phyloP scores from a whole-genome alignment of 53 echinoderm and acorn worm genomes.

The Hippasteria phrygiana region DNA sequence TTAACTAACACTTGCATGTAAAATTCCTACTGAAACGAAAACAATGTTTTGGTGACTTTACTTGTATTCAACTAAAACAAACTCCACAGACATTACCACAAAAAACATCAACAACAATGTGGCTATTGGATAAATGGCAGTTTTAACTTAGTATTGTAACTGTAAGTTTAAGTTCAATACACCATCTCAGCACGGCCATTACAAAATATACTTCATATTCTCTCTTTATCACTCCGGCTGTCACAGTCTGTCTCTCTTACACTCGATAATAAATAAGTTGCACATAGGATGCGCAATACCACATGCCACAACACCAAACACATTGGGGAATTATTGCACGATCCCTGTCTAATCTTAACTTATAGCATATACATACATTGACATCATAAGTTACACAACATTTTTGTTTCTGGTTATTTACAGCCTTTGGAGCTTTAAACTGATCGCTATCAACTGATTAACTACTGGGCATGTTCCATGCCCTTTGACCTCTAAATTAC shows the following conservation, averaged over 20 bases:
- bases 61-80: constrained; percentile 24
- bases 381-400: constrained; percentile 50
- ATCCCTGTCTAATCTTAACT: constrained; percentile 58
- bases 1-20: constrained; percentile 15
- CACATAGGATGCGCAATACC: constrained; percentile 33
- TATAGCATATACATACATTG: constrained; percentile 62
- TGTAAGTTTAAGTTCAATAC: constrained; percentile 23
- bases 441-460: constrained; percentile 28
- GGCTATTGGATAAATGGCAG: constrained; percentile 24
- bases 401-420: constrained; percentile 34
- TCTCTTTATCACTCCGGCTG: neutral
- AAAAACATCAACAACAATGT: constrained; percentile 29
- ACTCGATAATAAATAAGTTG: constrained; percentile 60
- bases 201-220: neutral
- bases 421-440: constrained; percentile 13
- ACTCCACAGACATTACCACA: neutral
- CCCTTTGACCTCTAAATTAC: constrained; percentile 44
- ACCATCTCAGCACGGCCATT: neutral
- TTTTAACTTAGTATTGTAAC: constrained; percentile 29
- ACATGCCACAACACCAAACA: constrained; percentile 65
- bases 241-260: neutral
- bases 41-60: neutral
- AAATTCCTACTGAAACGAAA: constrained; percentile 5
- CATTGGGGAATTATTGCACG: constrained; percentile 63
- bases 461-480: constrained; percentile 29